Evolutionary conservation across 2,113 vertebrate species (phyloP).

Genomic region (Nothocercus nigrocapillus): DNA sequence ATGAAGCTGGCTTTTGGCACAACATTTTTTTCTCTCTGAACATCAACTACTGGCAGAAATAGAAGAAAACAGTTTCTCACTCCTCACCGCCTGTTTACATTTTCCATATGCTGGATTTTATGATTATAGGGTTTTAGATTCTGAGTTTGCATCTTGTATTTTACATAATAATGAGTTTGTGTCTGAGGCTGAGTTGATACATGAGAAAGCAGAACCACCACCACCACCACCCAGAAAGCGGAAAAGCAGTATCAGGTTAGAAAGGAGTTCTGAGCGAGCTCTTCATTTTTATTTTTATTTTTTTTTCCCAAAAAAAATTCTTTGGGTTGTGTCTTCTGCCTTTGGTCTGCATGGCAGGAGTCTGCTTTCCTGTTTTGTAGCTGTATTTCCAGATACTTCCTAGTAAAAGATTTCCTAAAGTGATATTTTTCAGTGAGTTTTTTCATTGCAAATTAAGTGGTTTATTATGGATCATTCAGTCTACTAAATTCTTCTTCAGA

Average conservation of each 20-base stretch:
- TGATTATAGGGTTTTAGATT: slow-evolving; percentile 79
- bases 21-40: slow-evolving; percentile 57
- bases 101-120: slow-evolving; percentile 74
- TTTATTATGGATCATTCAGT: neutral
- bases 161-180: slow-evolving; percentile 74
- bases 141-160: slow-evolving; percentile 75
- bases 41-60: slow-evolving; percentile 56
- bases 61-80: slow-evolving; percentile 66
- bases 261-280: slow-evolving; percentile 6
- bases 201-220: slow-evolving; percentile 60
- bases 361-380: neutral
- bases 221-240: slow-evolving; percentile 37
- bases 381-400: neutral
- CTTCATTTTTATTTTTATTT: slow-evolving; percentile 2
- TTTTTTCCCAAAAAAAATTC: neutral
- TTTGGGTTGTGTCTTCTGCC: slow-evolving; percentile 9
- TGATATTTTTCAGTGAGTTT: neutral
- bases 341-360: neutral
- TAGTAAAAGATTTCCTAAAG: neutral
- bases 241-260: slow-evolving; percentile 26
- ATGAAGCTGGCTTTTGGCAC: neutral
- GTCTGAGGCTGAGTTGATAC: slow-evolving; percentile 58
- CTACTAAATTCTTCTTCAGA: neutral
- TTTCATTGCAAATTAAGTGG: neutral
- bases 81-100: slow-evolving; percentile 19